Conservation (phyloP, 2,797 vertebrate species). For the Melanotaenia pygmaea region DNA sequence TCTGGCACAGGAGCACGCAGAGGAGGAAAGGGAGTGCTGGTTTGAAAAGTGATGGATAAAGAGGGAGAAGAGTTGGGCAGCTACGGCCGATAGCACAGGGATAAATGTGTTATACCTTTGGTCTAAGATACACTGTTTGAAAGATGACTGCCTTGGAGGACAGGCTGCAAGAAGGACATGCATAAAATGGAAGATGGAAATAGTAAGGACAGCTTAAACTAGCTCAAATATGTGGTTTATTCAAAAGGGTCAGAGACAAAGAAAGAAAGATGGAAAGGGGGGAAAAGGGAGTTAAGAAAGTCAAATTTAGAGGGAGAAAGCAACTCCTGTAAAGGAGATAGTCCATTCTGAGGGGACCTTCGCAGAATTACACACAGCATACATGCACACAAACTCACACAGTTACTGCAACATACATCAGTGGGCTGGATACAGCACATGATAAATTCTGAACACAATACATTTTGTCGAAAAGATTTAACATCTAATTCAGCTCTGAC, state of each 20-base stretch:
- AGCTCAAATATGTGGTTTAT: slow-evolving; percentile 21
- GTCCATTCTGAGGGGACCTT: slow-evolving; percentile 83
- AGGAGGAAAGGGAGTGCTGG: slow-evolving; percentile 67
- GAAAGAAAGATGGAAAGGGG: slow-evolving; percentile 15
- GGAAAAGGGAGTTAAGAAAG: slow-evolving; percentile 6
- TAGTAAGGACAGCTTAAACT: slow-evolving; percentile 15
- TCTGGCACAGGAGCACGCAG: slow-evolving; percentile 58
- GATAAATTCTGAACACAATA: slow-evolving; percentile 95
- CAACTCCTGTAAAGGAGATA: slow-evolving; percentile 39
- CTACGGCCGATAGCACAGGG: slow-evolving; percentile 50
- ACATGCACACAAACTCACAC: slow-evolving; percentile 34
- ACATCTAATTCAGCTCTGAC: slow-evolving; percentile 97
- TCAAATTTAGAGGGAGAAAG: slow-evolving; percentile 23
- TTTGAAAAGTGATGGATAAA: slow-evolving; percentile 75
- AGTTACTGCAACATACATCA: slow-evolving; percentile 86
- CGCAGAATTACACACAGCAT: slow-evolving; percentile 76
- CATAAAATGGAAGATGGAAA: slow-evolving; percentile 40
- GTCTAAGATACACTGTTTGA: slow-evolving; percentile 63
- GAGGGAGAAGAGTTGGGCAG: slow-evolving; percentile 50
- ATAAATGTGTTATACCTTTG: slow-evolving; percentile 61
- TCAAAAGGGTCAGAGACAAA: slow-evolving; percentile 14
- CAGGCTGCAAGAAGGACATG: slow-evolving; percentile 31
- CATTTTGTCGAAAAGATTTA: slow-evolving; percentile 96
- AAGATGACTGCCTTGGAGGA: slow-evolving; percentile 52
- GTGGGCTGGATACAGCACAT: slow-evolving; percentile 90